phyloP scores from a whole-genome alignment of 2,888 invertebrate genomes.

The Panopea generosa region DNA sequence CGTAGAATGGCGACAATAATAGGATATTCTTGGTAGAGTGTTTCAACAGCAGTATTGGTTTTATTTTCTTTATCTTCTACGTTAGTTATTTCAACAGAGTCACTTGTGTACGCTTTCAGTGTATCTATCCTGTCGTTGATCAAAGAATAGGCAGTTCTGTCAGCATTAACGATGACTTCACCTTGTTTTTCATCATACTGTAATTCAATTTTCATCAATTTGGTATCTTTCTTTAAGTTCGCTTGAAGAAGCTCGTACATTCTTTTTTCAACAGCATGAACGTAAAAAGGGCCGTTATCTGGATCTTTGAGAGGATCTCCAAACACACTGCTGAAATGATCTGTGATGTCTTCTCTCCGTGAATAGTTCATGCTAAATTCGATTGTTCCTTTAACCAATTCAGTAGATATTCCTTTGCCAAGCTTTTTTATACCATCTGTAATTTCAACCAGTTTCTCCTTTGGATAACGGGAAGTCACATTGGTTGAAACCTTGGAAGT shows the following conservation, averaged over 20 bases:
- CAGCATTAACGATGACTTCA: too few relatives aligned
- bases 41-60: neutral
- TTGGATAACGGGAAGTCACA: too few relatives aligned
- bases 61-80: neutral
- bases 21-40: neutral
- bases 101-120: neutral
- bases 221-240: neutral
- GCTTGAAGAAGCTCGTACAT: neutral
- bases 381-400: too few relatives aligned
- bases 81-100: neutral
- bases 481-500: too few relatives aligned
- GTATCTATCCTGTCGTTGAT: neutral
- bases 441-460: too few relatives aligned
- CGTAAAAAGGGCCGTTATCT: neutral
- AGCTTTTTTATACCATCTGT: too few relatives aligned
- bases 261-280: constrained; percentile 1
- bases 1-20: neutral
- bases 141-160: too few relatives aligned
- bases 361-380: too few relatives aligned
- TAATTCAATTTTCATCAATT: neutral
- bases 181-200: neutral
- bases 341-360: too few relatives aligned
- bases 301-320: too few relatives aligned
- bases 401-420: too few relatives aligned
- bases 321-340: too few relatives aligned